Base-by-base conservation (phyloP, 2,797 vertebrate genomes). In the Phoxinus dragarum region DNA sequence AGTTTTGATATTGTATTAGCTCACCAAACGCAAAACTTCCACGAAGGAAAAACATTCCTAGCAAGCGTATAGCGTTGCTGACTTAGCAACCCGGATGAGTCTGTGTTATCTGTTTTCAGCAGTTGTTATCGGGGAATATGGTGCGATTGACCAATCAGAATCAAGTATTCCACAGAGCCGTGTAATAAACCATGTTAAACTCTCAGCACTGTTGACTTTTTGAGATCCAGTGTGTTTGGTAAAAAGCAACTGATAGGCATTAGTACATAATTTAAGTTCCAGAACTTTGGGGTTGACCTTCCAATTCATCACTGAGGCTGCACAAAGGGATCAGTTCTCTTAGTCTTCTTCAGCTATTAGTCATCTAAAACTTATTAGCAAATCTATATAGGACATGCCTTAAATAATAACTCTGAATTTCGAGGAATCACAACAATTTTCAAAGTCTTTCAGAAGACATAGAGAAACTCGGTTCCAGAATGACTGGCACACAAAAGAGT, bases 231-330 rank as follows among this genome's bases (percentile, higher is more conserved):
- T 71, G 66, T 38, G 38, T 47, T 44, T 12, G 4, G 2, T 72
- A 76, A 49, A 27, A 27, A 31, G 42, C 31, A 59, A 56, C 17
- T 73, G 40, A 38, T 8, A 38, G 34, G 3, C 14, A 38, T n/a
- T 64, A 19, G 12, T 59, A 38, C 34, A 23, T 23, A 8, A 42
- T 34, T 80, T 27, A 56, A 36, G 23, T 36, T 27, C 27, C 17
- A 73, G 74, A 68, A 71, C 82, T 21, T 56, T 72, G 74, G 47
- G 38, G 38, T 73, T 84, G 73, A 84, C 73, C 88, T 79, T 81
- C 38, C 21, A 81, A 23, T 83, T 71, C 77, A 88, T 86, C 66
- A 72, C 10, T 67, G 31, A 8, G 49, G 21, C 31, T 86, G 54
- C 31, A 56, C 64, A 69, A 34, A 56, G 56, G 34, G 23, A 9